Base-by-base conservation (phyloP, 30 jellyfish, hydroid and myxozoan species). In the Haliclystus octoradiatus region DNA sequence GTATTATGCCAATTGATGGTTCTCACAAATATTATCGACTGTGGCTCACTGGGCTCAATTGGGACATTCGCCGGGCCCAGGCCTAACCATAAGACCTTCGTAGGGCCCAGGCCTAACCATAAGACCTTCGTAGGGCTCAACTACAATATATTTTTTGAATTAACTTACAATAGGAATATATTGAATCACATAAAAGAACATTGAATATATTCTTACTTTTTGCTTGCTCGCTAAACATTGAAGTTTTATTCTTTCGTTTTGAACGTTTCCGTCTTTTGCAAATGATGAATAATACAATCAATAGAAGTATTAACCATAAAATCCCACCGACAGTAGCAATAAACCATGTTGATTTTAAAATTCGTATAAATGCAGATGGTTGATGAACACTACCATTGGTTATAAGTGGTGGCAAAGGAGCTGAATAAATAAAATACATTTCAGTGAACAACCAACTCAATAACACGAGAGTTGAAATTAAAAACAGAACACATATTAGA, bases 281-380 rank as follows among this genome's bases (percentile, higher is more conserved):
- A 47, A 73, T 82, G 28, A 90, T 77, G 5, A 72, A 80, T 15
- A 90, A 29, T 2, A 90, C 85, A 34, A 90, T 65, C 61, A 77
- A 50, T 28, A 91, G 70, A 24, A 90, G 2, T 2, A 73, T 15
- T 2, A 90, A 60, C 82, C 85, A 78, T 3, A 90, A 30, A 28
- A 82, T 65, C 24, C 85, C 98, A 50, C 95, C 98, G 40, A 72
- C 86, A 7, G 88, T 80, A 19, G 85, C 95, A 2, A 90, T 90
- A 64, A 90, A 90, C 98, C 98, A 90, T 14, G 98, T 86, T 50
- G 88, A 74, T 46, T 90, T 66, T 12, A 90, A 69, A 4, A 76
- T 47, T 28, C 29, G 52, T 23, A 82, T 33, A 13, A 90, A 22
- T 14, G 80, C 71, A 3, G 85, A 71, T 15, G 68, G 57, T 19